Conservation (phyloP, 2,888 invertebrate genomes). For the Apantesis nais region DNA sequence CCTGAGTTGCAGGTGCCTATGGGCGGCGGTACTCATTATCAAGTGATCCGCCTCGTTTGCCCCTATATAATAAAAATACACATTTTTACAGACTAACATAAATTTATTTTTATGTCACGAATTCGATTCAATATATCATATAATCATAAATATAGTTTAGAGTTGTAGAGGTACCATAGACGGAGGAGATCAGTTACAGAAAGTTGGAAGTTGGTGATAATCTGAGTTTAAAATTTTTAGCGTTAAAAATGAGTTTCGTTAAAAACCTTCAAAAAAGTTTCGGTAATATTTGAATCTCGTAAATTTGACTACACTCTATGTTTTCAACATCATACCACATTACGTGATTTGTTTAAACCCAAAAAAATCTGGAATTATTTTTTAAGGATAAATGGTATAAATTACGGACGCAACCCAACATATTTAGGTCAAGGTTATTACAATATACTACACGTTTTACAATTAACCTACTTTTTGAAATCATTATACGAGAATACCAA, state of each 20-base stretch:
- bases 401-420: conserved; percentile 28
- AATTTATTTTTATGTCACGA: too few relatives aligned
- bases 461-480: conserved; percentile 22
- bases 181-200: not conserved
- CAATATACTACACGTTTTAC: conserved; percentile 39
- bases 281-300: not conserved
- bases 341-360: not conserved
- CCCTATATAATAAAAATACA: too few relatives aligned
- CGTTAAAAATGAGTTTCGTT: not conserved
- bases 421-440: conserved; percentile 66
- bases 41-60: too few relatives aligned
- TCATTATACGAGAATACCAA: not conserved
- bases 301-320: not conserved
- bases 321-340: not conserved
- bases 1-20: too few relatives aligned
- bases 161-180: not conserved
- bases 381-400: conserved; percentile 16
- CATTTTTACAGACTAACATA: too few relatives aligned
- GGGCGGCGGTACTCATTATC: too few relatives aligned
- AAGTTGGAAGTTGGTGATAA: too few relatives aligned
- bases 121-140: too few relatives aligned
- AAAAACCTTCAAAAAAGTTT: not conserved
- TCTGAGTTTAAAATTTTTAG: not conserved
- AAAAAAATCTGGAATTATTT: conserved; percentile 13
- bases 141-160: not conserved